Evolutionary conservation across 2,113 vertebrate genomes (phyloP), one percentile per base, ranked within the genome.

Genomic region (Rhagologus leucostigma): DNA sequence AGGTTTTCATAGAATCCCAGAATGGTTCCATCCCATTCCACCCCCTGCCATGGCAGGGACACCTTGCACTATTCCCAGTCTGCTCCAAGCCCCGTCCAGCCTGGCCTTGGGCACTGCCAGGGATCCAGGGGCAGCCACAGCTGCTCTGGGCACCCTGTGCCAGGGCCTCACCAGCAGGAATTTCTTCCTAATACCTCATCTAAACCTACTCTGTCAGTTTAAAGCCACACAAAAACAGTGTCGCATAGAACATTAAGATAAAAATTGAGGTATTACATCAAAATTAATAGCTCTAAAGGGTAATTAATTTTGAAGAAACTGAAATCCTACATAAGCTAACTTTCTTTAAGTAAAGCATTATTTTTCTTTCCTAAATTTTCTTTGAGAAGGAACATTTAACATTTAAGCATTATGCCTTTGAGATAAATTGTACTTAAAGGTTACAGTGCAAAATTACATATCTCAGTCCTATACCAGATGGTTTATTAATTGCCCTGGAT

Each of bases 401-500:
- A 62, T 84, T 64, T 24, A 37, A 84, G 56, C 33, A 46, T 49
- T 26, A 33, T 16, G 16, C 20, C 41, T 89, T 69, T n/a, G 32
- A 84, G 65, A 91, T 70, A 50, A 94, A 90, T 91, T 55, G 52
- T 52, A 75, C 87, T 62, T 84, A 57, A 85, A 95, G 78, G 84
- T 94, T 93, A 87, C 50, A 69, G 35, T 63, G 62, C 80, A 96
- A 93, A 79, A 41, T 82, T 39, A 27, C 76, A 15, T 39, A 23
- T 69, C 59, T 84, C 37, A 64, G 32, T 68, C 52, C 76, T 35
- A 23, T 4, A 64, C 13, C 73, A 29, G 57, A 95, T 68, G 10
- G 57, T 47, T 90, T 93, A 92, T 89, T 93, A 95, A 95, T 56
- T 95, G 84, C 37, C 47, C 75, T 52, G 63, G 29, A 82, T 71